Evolutionary conservation across 2,888 invertebrate genomes (phyloP).

Genomic region (Agrochola macilenta): DNA sequence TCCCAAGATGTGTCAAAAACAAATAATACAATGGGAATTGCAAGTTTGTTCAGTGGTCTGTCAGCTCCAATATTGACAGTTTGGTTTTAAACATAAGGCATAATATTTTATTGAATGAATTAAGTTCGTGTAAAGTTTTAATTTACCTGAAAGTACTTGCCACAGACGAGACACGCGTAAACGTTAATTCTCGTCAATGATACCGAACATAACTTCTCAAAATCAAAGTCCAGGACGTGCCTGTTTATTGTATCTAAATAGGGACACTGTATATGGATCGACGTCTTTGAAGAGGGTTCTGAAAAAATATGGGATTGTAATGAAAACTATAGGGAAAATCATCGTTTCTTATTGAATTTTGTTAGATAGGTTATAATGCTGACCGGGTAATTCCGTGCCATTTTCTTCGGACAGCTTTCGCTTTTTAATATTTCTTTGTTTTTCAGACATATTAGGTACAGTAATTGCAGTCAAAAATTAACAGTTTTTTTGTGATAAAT

Average conservation of each 20-base stretch:
- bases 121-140: not conserved
- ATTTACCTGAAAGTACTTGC: conserved; percentile 96
- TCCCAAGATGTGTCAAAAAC: not conserved
- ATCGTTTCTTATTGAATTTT: not conserved
- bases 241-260: conserved; percentile 99
- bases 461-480: not conserved
- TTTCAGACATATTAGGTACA: conserved; percentile 71
- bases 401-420: conserved; percentile 80
- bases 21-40: not conserved
- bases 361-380: conserved; percentile 67
- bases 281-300: conserved; percentile 77
- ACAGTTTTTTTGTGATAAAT: not conserved
- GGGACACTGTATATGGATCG: conserved; percentile 94
- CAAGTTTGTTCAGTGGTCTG: not conserved
- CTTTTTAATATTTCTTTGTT: conserved; percentile 70
- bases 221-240: conserved; percentile 99
- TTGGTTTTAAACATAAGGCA: not conserved
- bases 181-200: conserved; percentile 99
- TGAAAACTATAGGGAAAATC: not conserved
- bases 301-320: conserved; percentile 60
- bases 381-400: conserved; percentile 75
- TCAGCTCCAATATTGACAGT: not conserved
- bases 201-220: conserved; percentile 99
- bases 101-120: not conserved
- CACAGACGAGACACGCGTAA: conserved; percentile 99